Evolutionary conservation across 53 echinoderm and acorn worm species (phyloP).

Genomic region (Apostichopus leukothele): DNA sequence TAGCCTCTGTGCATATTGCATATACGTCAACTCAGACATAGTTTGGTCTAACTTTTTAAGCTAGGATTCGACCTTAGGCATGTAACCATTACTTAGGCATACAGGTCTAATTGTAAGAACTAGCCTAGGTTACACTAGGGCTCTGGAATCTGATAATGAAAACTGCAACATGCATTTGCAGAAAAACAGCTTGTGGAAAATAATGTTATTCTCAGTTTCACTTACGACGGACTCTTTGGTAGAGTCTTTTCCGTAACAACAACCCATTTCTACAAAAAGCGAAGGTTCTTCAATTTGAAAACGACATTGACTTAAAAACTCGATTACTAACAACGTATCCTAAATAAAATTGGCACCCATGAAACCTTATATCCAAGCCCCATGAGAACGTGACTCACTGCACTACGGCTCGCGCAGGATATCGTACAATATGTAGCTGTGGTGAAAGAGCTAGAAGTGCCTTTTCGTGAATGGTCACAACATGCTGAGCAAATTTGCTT

Average conservation of each 20-base stretch:
- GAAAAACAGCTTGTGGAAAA: background rate
- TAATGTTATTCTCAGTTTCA: background rate
- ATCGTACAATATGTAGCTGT: background rate
- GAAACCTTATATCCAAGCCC: background rate
- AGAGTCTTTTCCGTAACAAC: conserved; percentile 21
- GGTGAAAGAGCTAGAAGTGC: too few species aligned
- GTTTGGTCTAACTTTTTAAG: too few species aligned
- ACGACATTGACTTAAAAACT: too few species aligned
- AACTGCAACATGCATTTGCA: too few species aligned
- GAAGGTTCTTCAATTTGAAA: background rate
- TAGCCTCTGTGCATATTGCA: too few species aligned
- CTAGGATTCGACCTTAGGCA: too few species aligned
- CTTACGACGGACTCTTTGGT: background rate
- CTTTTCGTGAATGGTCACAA: background rate
- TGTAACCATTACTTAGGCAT: too few species aligned
- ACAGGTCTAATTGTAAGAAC: background rate
- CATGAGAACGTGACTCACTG: background rate
- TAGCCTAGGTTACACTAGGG: background rate
- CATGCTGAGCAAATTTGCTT: background rate
- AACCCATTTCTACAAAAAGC: background rate
- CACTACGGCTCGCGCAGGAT: background rate
- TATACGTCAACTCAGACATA: too few species aligned
- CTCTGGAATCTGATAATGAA: background rate
- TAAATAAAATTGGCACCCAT: too few species aligned
- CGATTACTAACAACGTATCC: too few species aligned